Percentiles rank a stretch among this genome's conserved stretches.
phyloP scores from a whole-genome alignment of 2,113 vertebrate species.

The Cinclus mexicanus region DNA sequence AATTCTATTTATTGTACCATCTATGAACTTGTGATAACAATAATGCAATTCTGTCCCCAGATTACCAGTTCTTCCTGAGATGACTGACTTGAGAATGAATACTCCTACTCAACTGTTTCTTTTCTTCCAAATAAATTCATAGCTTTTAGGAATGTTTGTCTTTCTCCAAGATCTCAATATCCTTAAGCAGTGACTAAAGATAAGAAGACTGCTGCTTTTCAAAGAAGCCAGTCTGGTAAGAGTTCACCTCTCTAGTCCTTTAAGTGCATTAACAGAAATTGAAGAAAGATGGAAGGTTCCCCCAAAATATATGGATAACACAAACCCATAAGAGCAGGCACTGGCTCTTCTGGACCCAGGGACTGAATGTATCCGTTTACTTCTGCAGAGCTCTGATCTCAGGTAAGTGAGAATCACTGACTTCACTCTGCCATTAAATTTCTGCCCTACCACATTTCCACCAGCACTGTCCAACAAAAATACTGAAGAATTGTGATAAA shows the following conservation, averaged over 20 bases:
- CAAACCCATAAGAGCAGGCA: neutral
- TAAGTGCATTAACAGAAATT: neutral
- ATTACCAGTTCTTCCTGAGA: neutral
- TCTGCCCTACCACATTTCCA: neutral
- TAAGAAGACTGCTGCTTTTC: neutral
- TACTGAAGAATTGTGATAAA: neutral
- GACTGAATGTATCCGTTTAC: neutral
- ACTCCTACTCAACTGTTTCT: neutral
- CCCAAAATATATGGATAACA: neutral
- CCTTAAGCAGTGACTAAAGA: neutral
- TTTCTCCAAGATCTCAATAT: neutral
- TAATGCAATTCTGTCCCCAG: neutral
- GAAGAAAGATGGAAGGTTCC: neutral
- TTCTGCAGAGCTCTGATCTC: neutral
- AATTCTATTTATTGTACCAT: neutral
- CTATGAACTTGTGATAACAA: neutral
- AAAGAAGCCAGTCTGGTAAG: neutral
- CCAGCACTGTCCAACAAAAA: neutral
- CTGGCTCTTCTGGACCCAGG: neutral
- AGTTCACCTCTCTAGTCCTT: neutral
- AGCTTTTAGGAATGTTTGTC: neutral
- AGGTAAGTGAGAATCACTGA: neutral
- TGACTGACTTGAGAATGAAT: neutral
- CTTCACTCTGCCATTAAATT: neutral
- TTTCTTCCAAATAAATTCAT: neutral